phyloP scores from a whole-genome alignment of 2,888 invertebrate species.

The Lithophane socia region DNA sequence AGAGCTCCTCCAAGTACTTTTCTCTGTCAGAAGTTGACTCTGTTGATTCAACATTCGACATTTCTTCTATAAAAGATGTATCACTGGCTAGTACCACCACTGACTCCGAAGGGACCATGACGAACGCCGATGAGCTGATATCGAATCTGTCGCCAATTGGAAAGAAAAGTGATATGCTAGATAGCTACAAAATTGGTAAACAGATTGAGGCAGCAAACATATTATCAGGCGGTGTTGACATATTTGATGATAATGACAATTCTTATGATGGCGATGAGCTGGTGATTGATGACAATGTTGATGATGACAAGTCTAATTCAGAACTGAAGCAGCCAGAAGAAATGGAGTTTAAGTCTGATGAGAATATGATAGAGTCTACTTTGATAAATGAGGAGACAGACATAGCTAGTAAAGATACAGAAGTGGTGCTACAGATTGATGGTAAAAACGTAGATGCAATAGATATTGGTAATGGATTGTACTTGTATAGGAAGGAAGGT shows the following conservation, averaged over 20 bases:
- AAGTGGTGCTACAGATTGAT: constrained; percentile 87
- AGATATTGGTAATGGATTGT: constrained; percentile 87
- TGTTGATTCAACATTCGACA: constrained; percentile 83
- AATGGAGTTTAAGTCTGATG: constrained; percentile 70
- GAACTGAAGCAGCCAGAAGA: constrained; percentile 72
- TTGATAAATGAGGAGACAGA: constrained; percentile 73
- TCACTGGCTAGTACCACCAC: constrained; percentile 72
- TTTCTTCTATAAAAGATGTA: constrained; percentile 81
- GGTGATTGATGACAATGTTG: constrained; percentile 87
- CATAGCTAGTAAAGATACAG: constrained; percentile 82
- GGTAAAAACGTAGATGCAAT: constrained; percentile 88
- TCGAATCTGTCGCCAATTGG: constrained; percentile 83
- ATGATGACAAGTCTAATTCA: constrained; percentile 78
- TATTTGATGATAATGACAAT: constrained; percentile 89
- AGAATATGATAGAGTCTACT: constrained; percentile 68
- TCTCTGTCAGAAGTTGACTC: constrained; percentile 86
- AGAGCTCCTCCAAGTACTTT: constrained; percentile 85
- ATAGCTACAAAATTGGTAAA: constrained; percentile 84
- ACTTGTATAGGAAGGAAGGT: constrained; percentile 85
- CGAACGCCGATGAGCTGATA: constrained; percentile 77
- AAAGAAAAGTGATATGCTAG: constrained; percentile 80
- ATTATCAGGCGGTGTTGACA: constrained; percentile 87
- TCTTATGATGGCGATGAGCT: constrained; percentile 88
- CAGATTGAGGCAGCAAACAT: constrained; percentile 88
- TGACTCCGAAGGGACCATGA: constrained; percentile 73